These are phyloP conservation scores for Ptychodera flava DNA, from an alignment of 35 echinoderm and acorn worm species.

Conservation along the genomic window DNA sequence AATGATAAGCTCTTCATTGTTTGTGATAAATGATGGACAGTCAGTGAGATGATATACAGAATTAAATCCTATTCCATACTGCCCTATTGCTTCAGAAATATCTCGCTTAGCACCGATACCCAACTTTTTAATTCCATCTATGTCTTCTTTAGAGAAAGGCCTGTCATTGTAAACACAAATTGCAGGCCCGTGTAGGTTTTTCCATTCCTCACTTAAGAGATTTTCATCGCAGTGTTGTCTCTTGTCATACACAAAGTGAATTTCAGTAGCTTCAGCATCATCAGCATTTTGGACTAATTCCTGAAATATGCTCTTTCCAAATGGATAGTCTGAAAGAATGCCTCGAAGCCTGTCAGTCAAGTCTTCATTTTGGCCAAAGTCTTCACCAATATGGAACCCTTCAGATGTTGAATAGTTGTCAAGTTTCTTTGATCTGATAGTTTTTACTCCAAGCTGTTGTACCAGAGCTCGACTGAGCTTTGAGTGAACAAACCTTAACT, in stretches of 20 bases:
- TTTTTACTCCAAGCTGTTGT: conserved; percentile 19
- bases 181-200: conserved; percentile 17
- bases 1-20: conserved; percentile 32
- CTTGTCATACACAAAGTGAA: conserved; percentile 78
- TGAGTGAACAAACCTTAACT: conserved; percentile 16
- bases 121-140: conserved; percentile 61
- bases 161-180: conserved; percentile 63
- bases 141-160: conserved; percentile 56
- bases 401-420: conserved; percentile 9
- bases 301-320: conserved; percentile 53
- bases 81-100: conserved; percentile 32
- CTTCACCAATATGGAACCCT: not conserved
- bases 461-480: conserved; percentile 18
- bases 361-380: conserved; percentile 74
- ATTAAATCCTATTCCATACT: conserved; percentile 57
- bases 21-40: conserved; percentile 52
- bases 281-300: conserved; percentile 95
- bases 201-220: conserved; percentile 36
- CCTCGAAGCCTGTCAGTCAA: conserved; percentile 58
- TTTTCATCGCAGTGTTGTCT: conserved; percentile 21
- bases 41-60: conserved; percentile 63
- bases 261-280: conserved; percentile 75
- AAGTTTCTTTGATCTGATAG: conserved; percentile 41
- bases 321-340: conserved; percentile 61
- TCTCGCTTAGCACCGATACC: conserved; percentile 48